A percentile compares a stretch with the other conserved stretches of the same genome.
These are phyloP conservation scores for Chymomyza amoena DNA, from an alignment of 2,888 invertebrate species.

Conservation along the genomic window DNA sequence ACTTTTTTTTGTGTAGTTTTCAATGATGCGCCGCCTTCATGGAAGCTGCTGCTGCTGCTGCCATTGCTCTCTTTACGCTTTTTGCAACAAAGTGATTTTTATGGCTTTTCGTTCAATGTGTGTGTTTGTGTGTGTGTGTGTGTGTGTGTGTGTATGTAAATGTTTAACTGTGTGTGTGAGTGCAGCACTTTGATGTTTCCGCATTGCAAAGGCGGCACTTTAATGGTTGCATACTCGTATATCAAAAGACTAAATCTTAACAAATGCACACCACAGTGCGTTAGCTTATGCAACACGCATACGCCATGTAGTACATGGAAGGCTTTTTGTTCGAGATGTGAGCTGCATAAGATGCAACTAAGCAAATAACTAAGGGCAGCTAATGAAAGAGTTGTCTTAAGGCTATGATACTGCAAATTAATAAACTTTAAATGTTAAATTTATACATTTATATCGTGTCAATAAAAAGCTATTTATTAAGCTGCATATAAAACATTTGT, in stretches of 20 bases:
- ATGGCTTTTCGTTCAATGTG: constrained; percentile 54
- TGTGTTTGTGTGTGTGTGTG: constrained; percentile 1
- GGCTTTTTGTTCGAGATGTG: not conserved
- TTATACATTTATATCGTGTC: not conserved
- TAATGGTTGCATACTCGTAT: constrained; percentile 61
- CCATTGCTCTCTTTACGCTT: not conserved
- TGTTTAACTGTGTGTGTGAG: constrained; percentile 44
- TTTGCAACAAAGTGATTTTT: constrained; percentile 63
- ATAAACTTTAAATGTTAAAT: not conserved
- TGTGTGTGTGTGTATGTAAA: constrained; percentile 8
- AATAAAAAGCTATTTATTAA: no score
- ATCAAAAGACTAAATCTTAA: constrained; percentile 60
- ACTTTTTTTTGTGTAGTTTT: constrained; percentile 60
- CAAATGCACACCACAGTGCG: constrained; percentile 48
- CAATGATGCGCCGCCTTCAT: constrained; percentile 55
- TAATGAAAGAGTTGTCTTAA: not conserved
- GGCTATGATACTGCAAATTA: not conserved
- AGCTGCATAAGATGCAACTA: not conserved
- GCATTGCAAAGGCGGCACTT: constrained; percentile 65
- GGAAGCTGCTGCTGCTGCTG: constrained; percentile 11
- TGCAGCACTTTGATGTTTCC: constrained; percentile 64
- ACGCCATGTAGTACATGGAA: constrained; percentile 53
- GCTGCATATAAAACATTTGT: no score
- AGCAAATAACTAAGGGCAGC: not conserved
- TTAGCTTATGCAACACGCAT: constrained; percentile 49